Evolutionary conservation across 2,888 invertebrate species (phyloP).

Genomic region (Onchidella celtica): DNA sequence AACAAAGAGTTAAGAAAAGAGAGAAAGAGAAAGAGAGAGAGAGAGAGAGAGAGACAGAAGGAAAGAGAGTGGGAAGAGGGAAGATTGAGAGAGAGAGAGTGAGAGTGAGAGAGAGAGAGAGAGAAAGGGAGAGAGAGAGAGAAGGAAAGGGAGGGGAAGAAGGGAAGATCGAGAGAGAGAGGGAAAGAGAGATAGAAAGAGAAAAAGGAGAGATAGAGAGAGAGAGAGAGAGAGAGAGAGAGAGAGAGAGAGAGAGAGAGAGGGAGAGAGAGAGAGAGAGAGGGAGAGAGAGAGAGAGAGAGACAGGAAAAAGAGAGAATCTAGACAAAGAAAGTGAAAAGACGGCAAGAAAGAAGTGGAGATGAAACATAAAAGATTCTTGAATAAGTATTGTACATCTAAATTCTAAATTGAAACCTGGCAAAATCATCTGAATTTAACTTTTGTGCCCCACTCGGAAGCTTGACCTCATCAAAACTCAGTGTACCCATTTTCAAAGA

Average conservation of each 20-base stretch:
- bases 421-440: too few relatives aligned
- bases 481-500: too few relatives aligned
- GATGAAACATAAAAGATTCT: too few relatives aligned
- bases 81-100: background rate
- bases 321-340: too few relatives aligned
- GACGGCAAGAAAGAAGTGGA: too few relatives aligned
- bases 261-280: slow-evolving; percentile 22
- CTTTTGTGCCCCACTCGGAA: too few relatives aligned
- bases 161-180: background rate
- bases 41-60: background rate
- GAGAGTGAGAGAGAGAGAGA: background rate
- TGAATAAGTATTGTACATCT: too few relatives aligned
- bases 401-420: too few relatives aligned
- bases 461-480: too few relatives aligned
- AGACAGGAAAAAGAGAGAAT: too few relatives aligned
- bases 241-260: background rate
- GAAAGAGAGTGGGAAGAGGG: background rate
- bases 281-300: slow-evolving; percentile 3
- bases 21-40: background rate
- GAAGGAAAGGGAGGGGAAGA: background rate
- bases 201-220: too few relatives aligned
- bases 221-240: background rate
- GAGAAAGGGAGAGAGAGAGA: background rate
- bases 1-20: too few relatives aligned
- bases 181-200: background rate